Evolutionary conservation across 1,140 invertebrate species (phyloP).

Genomic region (Micrasema minimum): DNA sequence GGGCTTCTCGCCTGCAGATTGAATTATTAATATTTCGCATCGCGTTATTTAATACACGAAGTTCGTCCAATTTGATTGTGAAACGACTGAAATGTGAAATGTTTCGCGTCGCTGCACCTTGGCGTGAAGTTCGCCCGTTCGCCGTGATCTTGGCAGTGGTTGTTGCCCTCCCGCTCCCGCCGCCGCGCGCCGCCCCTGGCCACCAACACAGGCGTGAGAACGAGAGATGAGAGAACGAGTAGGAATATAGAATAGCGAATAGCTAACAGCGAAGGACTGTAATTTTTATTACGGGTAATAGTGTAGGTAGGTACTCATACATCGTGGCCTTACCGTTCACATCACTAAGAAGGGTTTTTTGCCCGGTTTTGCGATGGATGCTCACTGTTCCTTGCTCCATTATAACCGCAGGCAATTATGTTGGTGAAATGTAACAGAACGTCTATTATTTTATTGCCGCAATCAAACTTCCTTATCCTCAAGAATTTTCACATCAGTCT

Average conservation of each 20-base stretch:
- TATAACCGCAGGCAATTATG: too few species aligned
- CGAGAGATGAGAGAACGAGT: not conserved
- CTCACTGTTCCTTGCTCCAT: not conserved
- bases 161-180: slow-evolving; percentile 5
- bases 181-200: slow-evolving; percentile 15
- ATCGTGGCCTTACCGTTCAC: too few species aligned
- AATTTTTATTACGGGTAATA: slow-evolving; percentile 34
- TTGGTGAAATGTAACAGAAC: too few species aligned
- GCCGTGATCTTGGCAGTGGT: slow-evolving; percentile 42
- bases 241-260: too few species aligned
- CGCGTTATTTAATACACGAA: not conserved
- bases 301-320: not conserved
- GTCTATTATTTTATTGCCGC: too few species aligned
- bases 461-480: too few species aligned
- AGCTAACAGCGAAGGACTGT: slow-evolving; percentile 7
- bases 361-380: not conserved
- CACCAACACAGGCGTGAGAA: slow-evolving; percentile 26
- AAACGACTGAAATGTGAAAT: slow-evolving; percentile 18
- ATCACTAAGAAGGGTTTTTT: not conserved
- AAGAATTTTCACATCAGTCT: not conserved
- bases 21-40: not conserved
- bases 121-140: slow-evolving; percentile 30
- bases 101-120: slow-evolving; percentile 27
- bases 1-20: not conserved
- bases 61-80: too few species aligned